Base-by-base conservation (phyloP, 2,113 vertebrate genomes). In the Orthonyx spaldingii region DNA sequence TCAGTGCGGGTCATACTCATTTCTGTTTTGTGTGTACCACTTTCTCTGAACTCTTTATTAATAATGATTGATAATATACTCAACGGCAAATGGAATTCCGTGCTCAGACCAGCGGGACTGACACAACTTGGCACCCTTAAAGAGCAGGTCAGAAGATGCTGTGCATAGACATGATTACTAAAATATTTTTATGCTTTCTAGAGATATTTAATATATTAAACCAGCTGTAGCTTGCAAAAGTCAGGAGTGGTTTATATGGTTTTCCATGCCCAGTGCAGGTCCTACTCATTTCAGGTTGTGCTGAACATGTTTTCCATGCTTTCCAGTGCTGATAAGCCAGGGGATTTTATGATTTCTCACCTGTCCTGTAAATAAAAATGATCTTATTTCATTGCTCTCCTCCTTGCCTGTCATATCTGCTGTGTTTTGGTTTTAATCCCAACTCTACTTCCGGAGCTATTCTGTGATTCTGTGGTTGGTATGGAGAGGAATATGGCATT, bases 151-250 rank as follows among this genome's bases (percentile, higher is more conserved):
- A 71, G 74, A 33, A 59, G 16, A 19, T 1, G 2, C 39, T 81
- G 26, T 83, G n/a, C 18, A 2, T 21, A 49, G 56, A 18, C 32
- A 65, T 68, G 56, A 44, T 35, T 81, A 3, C 6, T 80, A 17
- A 86, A 81, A 72, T 46, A 53, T 63, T 78, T 74, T 47, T 84
- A 19, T 95, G 69, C 78, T 93, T 95, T 78, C 37, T 39, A 68
- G 41, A 35, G 32, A n/a, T 70, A 77, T 74, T 78, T 93, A 39
- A 86, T 94, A 66, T 94, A 95, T 61, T 85, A 90, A 90, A 74
- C 8, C 63, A 87, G 69, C 79, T 80, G 50, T 69, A 68, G 42
- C 56, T 84, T 93, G 49, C 27, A 78, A 28, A 89, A 89, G 21
- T 49, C 83, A 28, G 55, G 81, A 52, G 42, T 69, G 41, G 50